These are phyloP conservation scores for Oophaga pumilio DNA, from an alignment of 2,113 vertebrate species.

Conservation along the genomic window DNA sequence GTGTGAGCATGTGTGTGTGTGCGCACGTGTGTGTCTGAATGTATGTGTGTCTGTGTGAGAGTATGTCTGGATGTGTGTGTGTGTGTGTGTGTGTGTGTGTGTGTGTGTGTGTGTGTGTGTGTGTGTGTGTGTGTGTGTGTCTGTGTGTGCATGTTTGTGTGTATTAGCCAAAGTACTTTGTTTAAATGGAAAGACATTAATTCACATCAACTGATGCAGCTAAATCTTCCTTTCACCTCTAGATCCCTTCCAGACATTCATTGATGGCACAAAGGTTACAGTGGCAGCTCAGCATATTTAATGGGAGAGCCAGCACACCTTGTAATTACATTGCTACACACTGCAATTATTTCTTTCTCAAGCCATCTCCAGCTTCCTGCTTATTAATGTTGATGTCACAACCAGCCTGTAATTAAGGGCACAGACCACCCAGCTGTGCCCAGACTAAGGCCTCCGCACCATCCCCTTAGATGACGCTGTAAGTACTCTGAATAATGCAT, in stretches of 20 bases:
- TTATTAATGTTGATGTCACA: conserved; percentile 55
- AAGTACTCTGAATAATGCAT: not conserved
- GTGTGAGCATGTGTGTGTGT: no score
- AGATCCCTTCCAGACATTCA: not conserved
- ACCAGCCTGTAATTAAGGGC: conserved; percentile 61
- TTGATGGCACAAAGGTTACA: not conserved
- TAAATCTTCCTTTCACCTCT: conserved; percentile 4
- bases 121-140: no score
- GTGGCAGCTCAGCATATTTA: conserved; percentile 40
- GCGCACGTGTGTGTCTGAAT: no score
- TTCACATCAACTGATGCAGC: not conserved
- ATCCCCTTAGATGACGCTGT: conserved; percentile 14
- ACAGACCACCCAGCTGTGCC: conserved; percentile 31
- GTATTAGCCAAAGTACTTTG: not conserved
- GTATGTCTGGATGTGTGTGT: no score
- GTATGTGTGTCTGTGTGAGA: no score
- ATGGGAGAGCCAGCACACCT: conserved; percentile 48
- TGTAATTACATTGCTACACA: conserved; percentile 68
- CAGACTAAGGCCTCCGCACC: conserved; percentile 18
- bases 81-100: no score
- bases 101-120: no score
- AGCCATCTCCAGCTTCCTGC: conserved; percentile 46
- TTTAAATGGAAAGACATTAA: conserved; percentile 7
- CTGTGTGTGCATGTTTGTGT: no score
- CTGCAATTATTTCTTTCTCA: conserved; percentile 69